These are phyloP conservation scores for Brienomyrus longianalis DNA, from an alignment of 2,113 vertebrate species.

Conservation along the genomic window DNA sequence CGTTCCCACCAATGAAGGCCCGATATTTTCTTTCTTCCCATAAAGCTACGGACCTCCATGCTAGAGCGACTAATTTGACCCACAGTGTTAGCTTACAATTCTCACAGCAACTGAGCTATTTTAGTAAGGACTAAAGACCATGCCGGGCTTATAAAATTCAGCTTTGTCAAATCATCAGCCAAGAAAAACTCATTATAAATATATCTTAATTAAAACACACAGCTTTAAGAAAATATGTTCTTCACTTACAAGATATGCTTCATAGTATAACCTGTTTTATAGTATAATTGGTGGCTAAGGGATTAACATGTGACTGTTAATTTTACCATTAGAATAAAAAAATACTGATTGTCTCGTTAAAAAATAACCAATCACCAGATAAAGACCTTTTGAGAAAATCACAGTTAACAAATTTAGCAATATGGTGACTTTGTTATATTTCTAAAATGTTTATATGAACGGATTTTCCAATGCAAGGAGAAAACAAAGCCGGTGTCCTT, in stretches of 20 bases:
- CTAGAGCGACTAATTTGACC: background rate
- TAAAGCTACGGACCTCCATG: conserved; percentile 11
- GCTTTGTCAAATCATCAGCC: conserved; percentile 5
- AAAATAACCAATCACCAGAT: background rate
- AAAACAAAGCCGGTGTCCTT: background rate
- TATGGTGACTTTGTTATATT: background rate
- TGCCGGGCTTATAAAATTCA: conserved; percentile 2
- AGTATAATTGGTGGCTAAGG: background rate
- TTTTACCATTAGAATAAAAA: background rate
- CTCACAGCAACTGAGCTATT: conserved; percentile 18
- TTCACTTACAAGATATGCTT: background rate
- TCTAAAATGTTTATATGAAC: background rate
- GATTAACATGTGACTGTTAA: background rate
- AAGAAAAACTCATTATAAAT: background rate
- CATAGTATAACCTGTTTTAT: background rate
- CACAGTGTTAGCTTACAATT: conserved; percentile 6
- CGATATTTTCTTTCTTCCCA: background rate
- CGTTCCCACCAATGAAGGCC: background rate
- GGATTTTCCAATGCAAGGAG: background rate
- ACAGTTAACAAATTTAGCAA: background rate
- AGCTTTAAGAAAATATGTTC: background rate
- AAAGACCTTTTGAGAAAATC: background rate
- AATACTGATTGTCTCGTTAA: background rate
- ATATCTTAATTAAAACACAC: background rate
- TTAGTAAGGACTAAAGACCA: background rate